These are phyloP conservation scores for Odontamblyopus rebecca DNA, from an alignment of 2,797 vertebrate species.

Conservation along the genomic window DNA sequence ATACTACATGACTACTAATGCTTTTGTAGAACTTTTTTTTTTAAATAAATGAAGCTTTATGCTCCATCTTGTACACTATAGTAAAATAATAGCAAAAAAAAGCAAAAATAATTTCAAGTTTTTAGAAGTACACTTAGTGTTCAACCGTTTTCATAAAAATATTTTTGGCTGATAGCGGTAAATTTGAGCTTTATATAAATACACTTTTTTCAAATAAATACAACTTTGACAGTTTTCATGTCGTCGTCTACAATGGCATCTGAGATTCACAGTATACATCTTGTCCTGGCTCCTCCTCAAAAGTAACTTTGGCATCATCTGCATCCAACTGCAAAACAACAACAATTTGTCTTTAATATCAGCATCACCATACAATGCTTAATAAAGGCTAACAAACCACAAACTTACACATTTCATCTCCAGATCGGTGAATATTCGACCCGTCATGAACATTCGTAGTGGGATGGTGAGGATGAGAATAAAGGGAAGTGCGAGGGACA, in stretches of 20 bases:
- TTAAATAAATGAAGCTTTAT: background rate
- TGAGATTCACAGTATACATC: conserved; percentile 90
- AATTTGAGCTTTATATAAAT: conserved; percentile 35
- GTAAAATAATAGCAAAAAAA: background rate
- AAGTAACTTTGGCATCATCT: conserved; percentile 82
- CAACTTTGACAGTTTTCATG: conserved; percentile 16
- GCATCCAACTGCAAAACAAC: conserved; percentile 83
- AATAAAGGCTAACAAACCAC: conserved; percentile 48
- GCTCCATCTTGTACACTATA: background rate
- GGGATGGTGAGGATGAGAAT: conserved; percentile 96
- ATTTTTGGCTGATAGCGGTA: background rate
- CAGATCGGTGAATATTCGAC: conserved; percentile 80
- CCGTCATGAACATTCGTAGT: conserved; percentile 84
- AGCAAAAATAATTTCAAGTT: background rate
- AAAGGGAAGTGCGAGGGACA: conserved; percentile 90
- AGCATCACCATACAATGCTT: background rate
- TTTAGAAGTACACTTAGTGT: background rate
- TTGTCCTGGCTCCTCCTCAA: conserved; percentile 86
- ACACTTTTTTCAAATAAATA: conserved; percentile 27
- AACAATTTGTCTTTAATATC: background rate
- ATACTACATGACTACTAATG: background rate
- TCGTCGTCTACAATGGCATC: conserved; percentile 86
- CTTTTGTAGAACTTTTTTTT: background rate
- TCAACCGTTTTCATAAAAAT: background rate
- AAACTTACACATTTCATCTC: conserved; percentile 93